Conservation (phyloP, 2,113 vertebrate genomes). For the Vireo altiloquus region DNA sequence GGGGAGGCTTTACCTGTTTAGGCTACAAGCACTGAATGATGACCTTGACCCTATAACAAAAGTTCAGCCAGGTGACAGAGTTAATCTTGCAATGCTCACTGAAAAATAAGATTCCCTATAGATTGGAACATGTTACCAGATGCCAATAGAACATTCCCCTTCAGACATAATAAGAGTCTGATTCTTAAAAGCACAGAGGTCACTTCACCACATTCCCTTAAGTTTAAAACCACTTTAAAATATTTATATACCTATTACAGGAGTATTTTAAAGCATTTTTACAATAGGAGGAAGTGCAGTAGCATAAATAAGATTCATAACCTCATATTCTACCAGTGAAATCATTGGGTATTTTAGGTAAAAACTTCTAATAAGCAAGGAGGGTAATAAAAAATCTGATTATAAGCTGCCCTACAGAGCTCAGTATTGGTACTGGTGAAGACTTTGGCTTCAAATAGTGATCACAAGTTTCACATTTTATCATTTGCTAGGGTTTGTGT, state of each 20-base stretch:
- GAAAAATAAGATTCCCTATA: background rate
- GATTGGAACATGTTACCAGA: background rate
- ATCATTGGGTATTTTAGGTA: background rate
- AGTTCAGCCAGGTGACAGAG: background rate
- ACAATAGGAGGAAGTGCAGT: background rate
- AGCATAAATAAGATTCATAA: background rate
- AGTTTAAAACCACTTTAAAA: background rate
- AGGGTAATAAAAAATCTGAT: background rate
- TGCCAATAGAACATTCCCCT: background rate
- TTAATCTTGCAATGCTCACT: background rate
- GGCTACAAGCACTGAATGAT: background rate
- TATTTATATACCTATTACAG: background rate
- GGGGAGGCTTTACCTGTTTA: background rate
- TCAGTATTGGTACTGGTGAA: background rate
- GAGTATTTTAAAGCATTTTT: background rate
- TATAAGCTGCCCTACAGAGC: background rate
- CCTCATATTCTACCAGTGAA: background rate
- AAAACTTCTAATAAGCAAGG: background rate
- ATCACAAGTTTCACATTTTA: background rate
- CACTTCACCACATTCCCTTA: background rate
- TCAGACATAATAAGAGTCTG: background rate
- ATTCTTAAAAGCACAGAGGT: background rate
- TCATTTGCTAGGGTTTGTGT: background rate
- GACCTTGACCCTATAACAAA: background rate
- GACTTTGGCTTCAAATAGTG: fast-evolving